Base-by-base conservation (phyloP, 1,140 invertebrate species). In the Uloborus diversus region DNA sequence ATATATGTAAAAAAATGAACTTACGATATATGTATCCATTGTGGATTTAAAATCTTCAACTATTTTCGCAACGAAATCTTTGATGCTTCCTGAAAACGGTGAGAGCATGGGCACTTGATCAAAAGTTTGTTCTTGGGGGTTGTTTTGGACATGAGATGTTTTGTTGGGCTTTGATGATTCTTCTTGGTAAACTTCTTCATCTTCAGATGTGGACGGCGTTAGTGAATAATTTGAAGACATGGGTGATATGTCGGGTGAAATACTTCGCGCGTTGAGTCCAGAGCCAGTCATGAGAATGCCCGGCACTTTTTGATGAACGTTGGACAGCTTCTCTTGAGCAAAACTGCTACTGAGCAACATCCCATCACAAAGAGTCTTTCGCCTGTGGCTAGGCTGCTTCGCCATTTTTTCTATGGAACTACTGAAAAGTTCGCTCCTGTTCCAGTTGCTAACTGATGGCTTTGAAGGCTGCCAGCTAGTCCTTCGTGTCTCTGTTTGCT, bases 191-290 rank as follows among this genome's bases (percentile, higher is more conserved):
- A 47, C 57, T 28, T 65, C 49, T 25, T 64, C 71, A 4, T 64
- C 42, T 27, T 78, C 73, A 23, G 61, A 56, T 47, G 73, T 78
- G 73, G 73, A 78, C 73, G 73, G 73, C 49, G 73, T 78, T 14
- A 78, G 56, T 1, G 73, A 78, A 14, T 78, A 78, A 59, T 78
- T 78, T 7, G 73, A 78, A 17, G 73, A 78, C 73, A 78, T 78
- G 5, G 73, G 73, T 2, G 73, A 78, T 2, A 78, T 61, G 17
- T 78, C 73, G 0, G 61, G 47, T 11, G 73, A 56, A 14, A 30
- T 17, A 7, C 57, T 59, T 13, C 23, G 28, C 30, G 30, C 20
- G 27, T 78, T 65, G 4, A 65, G 11, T 30, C 47, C 47, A 0
- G 62, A 53, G 3, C 61, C 62, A 4, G 71, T 62, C 53, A 71